Evolutionary conservation across 2,113 vertebrate species (phyloP).

Genomic region (Crotophaga sulcirostris): DNA sequence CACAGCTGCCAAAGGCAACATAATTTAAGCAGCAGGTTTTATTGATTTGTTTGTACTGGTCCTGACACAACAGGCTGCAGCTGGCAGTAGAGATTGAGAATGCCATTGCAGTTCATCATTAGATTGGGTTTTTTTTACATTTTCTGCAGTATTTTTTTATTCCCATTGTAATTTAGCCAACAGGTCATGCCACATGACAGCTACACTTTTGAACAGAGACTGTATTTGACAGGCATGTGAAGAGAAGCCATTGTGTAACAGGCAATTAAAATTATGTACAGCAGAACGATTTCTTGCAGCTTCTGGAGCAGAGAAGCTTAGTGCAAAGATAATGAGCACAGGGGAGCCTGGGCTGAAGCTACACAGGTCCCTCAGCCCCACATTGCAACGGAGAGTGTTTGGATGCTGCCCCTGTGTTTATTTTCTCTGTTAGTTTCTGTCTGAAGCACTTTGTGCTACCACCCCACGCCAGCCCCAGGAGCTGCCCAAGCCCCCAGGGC

Average conservation of each 20-base stretch:
- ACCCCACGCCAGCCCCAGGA: fast-evolving
- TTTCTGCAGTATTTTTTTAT: slow-evolving; percentile 11
- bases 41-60: slow-evolving; percentile 27
- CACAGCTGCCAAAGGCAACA: not conserved
- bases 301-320: not conserved
- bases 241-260: not conserved
- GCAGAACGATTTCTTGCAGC: slow-evolving; percentile 16
- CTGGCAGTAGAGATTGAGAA: slow-evolving; percentile 2
- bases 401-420: not conserved
- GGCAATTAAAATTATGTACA: slow-evolving; percentile 53
- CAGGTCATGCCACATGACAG: not conserved
- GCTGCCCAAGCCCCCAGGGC: not conserved
- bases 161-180: not conserved
- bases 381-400: not conserved
- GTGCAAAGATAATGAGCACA: not conserved
- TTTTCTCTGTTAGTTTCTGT: not conserved
- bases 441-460: not conserved
- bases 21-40: slow-evolving; percentile 20
- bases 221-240: not conserved
- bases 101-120: not conserved
- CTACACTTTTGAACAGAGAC: not conserved
- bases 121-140: not conserved
- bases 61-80: slow-evolving; percentile 19
- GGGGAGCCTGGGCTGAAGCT: not conserved
- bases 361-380: not conserved